Conservation (phyloP, 2,113 vertebrate genomes). For the Tachysurus vachellii region DNA sequence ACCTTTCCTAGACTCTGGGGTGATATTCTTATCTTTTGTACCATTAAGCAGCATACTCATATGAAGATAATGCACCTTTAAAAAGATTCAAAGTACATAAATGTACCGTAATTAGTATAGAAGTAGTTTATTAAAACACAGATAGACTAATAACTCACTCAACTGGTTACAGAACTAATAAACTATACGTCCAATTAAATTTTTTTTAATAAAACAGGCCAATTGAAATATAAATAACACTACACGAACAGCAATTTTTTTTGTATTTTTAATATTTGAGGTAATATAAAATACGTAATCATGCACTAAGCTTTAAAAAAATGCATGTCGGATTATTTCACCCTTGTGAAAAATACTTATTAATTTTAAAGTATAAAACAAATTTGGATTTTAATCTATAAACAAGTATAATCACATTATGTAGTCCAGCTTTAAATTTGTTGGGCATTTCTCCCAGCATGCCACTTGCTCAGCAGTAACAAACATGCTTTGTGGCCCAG, state of each 20-base stretch:
- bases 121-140: not conserved
- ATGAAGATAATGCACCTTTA: not conserved
- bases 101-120: not conserved
- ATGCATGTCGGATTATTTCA: not conserved
- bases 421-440: conserved; percentile 28
- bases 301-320: not conserved
- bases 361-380: not conserved
- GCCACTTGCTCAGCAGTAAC: conserved; percentile 70
- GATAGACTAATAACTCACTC: not conserved
- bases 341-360: not conserved
- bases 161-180: not conserved
- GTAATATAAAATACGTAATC: not conserved
- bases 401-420: conserved; percentile 10
- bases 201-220: no score
- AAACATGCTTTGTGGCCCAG: conserved; percentile 79
- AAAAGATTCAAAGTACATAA: not conserved
- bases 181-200: not conserved
- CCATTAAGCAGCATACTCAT: not conserved
- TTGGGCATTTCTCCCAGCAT: conserved; percentile 13
- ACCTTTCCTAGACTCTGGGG: not conserved
- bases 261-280: not conserved
- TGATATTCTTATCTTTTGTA: not conserved
- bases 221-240: not conserved
- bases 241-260: not conserved
- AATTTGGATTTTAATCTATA: not conserved